Conservation (phyloP, 2,113 vertebrate species). For the Rousettus leschenaultii region DNA sequence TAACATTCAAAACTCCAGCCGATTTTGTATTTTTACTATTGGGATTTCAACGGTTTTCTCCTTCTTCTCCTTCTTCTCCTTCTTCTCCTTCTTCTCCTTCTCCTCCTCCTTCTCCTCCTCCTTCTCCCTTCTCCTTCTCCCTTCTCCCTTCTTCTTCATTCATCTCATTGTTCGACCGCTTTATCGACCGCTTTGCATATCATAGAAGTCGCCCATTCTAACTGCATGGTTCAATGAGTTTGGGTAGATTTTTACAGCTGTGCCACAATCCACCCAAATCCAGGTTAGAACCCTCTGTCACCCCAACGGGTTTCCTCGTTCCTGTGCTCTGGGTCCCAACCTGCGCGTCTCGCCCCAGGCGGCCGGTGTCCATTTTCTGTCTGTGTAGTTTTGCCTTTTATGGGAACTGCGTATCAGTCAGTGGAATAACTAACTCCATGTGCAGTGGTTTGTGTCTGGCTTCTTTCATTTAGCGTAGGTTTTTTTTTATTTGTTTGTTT, state of each 20-base stretch:
- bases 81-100: too few species aligned
- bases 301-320: fast-evolving
- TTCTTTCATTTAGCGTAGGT: too few species aligned
- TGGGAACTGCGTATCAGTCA: fast-evolving
- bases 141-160: neutral
- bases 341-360: too few species aligned
- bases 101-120: too few species aligned
- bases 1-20: neutral
- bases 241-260: neutral
- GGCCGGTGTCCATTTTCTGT: neutral
- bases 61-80: too few species aligned
- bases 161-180: neutral
- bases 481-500: neutral
- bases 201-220: neutral
- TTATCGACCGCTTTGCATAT: neutral
- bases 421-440: fast-evolving
- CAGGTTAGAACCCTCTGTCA: neutral
- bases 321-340: fast-evolving
- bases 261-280: neutral
- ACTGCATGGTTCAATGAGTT: neutral
- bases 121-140: too few species aligned
- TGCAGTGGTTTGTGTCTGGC: neutral
- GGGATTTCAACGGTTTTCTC: neutral
- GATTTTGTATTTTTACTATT: neutral
- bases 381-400: neutral